Evolutionary conservation across 2,113 vertebrate species (phyloP).

Genomic region (Empidonax traillii): DNA sequence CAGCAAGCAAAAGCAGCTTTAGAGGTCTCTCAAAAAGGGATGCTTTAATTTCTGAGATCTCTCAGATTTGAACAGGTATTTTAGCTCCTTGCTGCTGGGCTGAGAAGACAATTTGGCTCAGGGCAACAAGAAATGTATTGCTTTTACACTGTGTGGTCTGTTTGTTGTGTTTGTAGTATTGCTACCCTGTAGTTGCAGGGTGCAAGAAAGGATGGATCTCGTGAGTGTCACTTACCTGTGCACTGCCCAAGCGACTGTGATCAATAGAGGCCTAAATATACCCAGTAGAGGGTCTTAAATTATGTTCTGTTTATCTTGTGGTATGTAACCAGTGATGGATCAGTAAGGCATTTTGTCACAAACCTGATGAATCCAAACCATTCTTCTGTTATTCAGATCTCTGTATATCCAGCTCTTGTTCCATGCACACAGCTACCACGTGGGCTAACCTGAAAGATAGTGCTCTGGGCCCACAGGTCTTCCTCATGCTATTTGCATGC

Average conservation of each 20-base stretch:
- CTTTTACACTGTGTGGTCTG: background rate
- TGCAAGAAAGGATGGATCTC: background rate
- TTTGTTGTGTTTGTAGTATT: background rate
- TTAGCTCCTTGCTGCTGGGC: background rate
- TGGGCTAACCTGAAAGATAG: background rate
- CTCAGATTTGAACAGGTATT: background rate
- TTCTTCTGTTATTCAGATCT: background rate
- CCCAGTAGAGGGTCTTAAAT: background rate
- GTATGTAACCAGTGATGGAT: rapidly evolving
- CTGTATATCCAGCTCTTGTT: background rate
- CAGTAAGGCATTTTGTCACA: background rate
- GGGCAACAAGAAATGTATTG: background rate
- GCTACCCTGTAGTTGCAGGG: background rate
- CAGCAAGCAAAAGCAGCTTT: background rate
- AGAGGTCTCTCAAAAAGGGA: background rate
- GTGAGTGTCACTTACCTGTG: background rate
- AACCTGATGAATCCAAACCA: background rate
- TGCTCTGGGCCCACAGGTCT: background rate
- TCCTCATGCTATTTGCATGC: background rate
- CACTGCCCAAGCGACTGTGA: background rate
- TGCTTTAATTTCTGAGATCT: background rate
- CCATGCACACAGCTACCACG: background rate
- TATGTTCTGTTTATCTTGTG: background rate
- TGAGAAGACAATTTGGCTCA: background rate
- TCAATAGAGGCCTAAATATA: background rate